phyloP scores from a whole-genome alignment of 1,140 invertebrate species.

The Cydia pomonella region DNA sequence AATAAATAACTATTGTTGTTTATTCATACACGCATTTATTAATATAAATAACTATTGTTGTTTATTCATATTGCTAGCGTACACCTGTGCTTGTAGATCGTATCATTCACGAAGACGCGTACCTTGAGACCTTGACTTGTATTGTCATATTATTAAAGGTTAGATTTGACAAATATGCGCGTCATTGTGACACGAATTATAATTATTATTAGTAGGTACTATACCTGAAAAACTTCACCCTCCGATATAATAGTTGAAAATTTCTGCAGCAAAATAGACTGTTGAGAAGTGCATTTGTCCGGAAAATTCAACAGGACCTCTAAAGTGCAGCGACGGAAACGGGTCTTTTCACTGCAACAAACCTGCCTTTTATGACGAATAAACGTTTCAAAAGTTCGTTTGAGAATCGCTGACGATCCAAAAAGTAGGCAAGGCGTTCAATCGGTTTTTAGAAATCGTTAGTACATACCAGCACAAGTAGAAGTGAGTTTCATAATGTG shows the following conservation, averaged over 20 bases:
- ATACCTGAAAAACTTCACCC: constrained; percentile 69
- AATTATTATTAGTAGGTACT: too few species aligned
- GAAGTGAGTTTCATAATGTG: constrained; percentile 69
- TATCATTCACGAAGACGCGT: too few species aligned
- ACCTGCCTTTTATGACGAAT: constrained; percentile 30
- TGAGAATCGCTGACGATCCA: background rate
- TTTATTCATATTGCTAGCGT: too few species aligned
- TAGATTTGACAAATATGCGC: too few species aligned
- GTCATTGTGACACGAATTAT: too few species aligned
- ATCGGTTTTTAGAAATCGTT: too few species aligned
- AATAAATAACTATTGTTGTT: too few species aligned
- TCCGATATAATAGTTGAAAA: constrained; percentile 69
- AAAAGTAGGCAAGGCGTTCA: background rate
- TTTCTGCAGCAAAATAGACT: constrained; percentile 61
- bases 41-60: too few species aligned
- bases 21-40: too few species aligned
- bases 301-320: constrained; percentile 50
- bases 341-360: constrained; percentile 56
- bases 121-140: too few species aligned
- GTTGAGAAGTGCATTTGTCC: constrained; percentile 49
- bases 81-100: too few species aligned
- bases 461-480: constrained; percentile 67
- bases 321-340: constrained; percentile 62
- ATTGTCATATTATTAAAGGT: too few species aligned
- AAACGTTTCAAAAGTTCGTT: background rate